A percentile compares a stretch with the other conserved stretches of the same genome.
Conservation (phyloP, 2,113 vertebrate genomes). For the Cyprinodon variegatus region DNA sequence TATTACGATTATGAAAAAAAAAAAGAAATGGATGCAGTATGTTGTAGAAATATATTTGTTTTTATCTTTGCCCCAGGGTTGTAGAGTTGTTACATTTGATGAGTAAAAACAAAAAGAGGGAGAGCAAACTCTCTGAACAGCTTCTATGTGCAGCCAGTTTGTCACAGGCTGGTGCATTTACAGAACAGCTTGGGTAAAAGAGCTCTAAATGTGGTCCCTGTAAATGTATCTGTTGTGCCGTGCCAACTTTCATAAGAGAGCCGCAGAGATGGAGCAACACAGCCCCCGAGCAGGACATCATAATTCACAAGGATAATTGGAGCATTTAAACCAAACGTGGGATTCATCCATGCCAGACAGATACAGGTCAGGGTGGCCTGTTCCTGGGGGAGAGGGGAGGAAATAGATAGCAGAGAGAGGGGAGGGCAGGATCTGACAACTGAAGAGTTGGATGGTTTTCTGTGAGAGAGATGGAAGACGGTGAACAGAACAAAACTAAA, state of each 20-base stretch:
- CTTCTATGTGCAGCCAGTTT: conserved; percentile 11
- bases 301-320: conserved; percentile 81
- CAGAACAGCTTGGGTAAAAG: conserved; percentile 34
- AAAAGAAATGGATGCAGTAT: too few species aligned
- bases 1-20: too few species aligned
- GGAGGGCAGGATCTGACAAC: conserved; percentile 42
- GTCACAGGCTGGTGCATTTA: conserved; percentile 25
- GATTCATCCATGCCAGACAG: conserved; percentile 73
- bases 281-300: conserved; percentile 62
- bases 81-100: neutral
- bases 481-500: conserved; percentile 31
- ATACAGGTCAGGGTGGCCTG: conserved; percentile 76
- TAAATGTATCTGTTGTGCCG: conserved; percentile 57
- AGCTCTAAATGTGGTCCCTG: conserved; percentile 61
- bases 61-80: neutral
- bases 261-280: conserved; percentile 46
- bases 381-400: conserved; percentile 56
- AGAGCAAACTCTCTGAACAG: conserved; percentile 7
- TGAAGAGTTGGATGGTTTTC: conserved; percentile 32
- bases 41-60: neutral
- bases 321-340: conserved; percentile 74
- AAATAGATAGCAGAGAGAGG: conserved; percentile 46
- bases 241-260: conserved; percentile 68
- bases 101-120: neutral
- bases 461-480: conserved; percentile 14